Evolutionary conservation across 1,140 invertebrate species (phyloP).

Genomic region (Thaumatotibia leucotreta): DNA sequence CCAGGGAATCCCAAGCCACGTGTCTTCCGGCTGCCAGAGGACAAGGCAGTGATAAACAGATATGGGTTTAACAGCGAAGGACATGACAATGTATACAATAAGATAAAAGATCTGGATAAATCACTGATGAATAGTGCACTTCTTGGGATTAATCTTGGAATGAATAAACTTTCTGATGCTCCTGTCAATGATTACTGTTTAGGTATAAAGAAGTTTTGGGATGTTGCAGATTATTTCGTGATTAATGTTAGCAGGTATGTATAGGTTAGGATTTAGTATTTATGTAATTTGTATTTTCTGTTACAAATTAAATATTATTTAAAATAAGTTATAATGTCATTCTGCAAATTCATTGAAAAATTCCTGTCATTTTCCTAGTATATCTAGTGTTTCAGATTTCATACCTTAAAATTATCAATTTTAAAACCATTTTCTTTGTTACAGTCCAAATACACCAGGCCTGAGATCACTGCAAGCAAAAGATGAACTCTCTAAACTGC

Average conservation of each 20-base stretch:
- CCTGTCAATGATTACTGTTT: slow-evolving; percentile 88
- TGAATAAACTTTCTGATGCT: slow-evolving; percentile 91
- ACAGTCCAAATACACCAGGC: slow-evolving; percentile 95
- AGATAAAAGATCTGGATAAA: slow-evolving; percentile 78
- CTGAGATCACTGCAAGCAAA: slow-evolving; percentile 90
- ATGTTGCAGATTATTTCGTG: slow-evolving; percentile 91
- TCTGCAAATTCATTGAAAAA: not conserved
- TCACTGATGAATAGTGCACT: slow-evolving; percentile 77
- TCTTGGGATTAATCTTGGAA: slow-evolving; percentile 96
- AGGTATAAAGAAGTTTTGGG: slow-evolving; percentile 86
- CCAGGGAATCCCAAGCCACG: slow-evolving; percentile 94
- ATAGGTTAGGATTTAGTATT: slow-evolving; percentile 12
- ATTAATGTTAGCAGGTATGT: slow-evolving; percentile 89
- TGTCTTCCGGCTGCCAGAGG: slow-evolving; percentile 91
- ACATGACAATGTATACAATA: slow-evolving; percentile 83
- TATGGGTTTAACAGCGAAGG: slow-evolving; percentile 97
- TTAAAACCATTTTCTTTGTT: slow-evolving; percentile 26
- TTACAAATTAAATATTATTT: too few species aligned
- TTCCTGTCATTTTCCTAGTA: not conserved
- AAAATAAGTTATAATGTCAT: too few species aligned
- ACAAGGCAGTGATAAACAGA: slow-evolving; percentile 96
- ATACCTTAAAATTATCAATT: not conserved
- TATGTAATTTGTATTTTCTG: too few species aligned
- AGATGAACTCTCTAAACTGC: slow-evolving; percentile 83
- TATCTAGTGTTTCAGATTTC: not conserved